Evolutionary conservation across 2,888 invertebrate species (phyloP).

Genomic region (Acanthoscelides obtectus): DNA sequence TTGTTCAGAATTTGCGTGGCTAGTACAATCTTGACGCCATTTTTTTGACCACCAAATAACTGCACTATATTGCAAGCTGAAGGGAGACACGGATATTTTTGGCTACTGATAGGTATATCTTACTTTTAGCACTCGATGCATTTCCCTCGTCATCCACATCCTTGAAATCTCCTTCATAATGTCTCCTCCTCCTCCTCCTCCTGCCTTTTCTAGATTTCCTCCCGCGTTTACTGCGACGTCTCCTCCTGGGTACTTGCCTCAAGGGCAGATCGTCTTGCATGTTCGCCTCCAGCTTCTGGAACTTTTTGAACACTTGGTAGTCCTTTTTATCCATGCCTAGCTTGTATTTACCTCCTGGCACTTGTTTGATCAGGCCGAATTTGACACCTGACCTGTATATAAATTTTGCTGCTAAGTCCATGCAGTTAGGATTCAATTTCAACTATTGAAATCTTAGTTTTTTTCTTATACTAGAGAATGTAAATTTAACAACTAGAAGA

Average conservation of each 20-base stretch:
- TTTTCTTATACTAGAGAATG: too few species aligned
- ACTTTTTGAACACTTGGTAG: slow-evolving; percentile 8
- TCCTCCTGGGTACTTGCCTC: slow-evolving; percentile 1
- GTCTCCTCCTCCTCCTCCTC: slow-evolving; percentile 2
- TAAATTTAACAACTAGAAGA: too few species aligned
- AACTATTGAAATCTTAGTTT: too few species aligned
- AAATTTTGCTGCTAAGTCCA: too few species aligned
- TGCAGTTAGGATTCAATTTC: too few species aligned
- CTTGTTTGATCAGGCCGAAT: neutral
- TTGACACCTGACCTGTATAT: neutral
- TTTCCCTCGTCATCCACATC: neutral
- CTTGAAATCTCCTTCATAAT: neutral
- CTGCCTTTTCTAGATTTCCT: slow-evolving; percentile 1
- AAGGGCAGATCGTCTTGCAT: neutral
- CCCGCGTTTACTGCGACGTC: slow-evolving; percentile 2
- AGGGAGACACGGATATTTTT: too few species aligned
- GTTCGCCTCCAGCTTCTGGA: slow-evolving; percentile 1
- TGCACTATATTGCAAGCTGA: too few species aligned
- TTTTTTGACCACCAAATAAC: too few species aligned
- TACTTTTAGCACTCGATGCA: neutral
- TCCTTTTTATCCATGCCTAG: slow-evolving; percentile 2
- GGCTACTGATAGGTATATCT: neutral
- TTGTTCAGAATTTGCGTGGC: too few species aligned
- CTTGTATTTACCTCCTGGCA: neutral
- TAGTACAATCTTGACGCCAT: too few species aligned